Base-by-base conservation (phyloP, 2,113 vertebrate genomes). In the Kobus ellipsiprymnus region DNA sequence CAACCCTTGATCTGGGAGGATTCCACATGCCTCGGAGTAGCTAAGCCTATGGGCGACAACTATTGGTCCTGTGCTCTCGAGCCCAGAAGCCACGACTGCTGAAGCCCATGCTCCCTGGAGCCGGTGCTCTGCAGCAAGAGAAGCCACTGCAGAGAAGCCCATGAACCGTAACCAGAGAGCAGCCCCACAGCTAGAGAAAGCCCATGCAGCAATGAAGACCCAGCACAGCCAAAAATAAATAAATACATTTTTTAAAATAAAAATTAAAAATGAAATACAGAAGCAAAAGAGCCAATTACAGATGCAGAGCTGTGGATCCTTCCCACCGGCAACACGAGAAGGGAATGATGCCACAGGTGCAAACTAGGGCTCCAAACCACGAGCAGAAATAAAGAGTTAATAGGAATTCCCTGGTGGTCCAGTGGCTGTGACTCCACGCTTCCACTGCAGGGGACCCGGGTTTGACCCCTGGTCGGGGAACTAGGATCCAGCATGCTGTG, bases 401-500 rank as follows among this genome's bases (percentile, higher is more conserved):
- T 11, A 74, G 67, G 19, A 40, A 40, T 40, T 40, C 67, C 67
- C 10, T 25, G 10, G 36, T 40, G 67, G 10, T 74, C 36, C 67
- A 74, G 67, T 40, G 36, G 67, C 3, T 74, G 36, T n/a, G 36
- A 74, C 36, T 25, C n/a, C 36, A 71, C 1, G 0, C 40, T 44
- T 27, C 46, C 46, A 30, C 44, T 80, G 46, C 44, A 80, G 77
- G 46, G 77, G 14, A 30, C 15, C 46, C 0, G 0, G 27, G 77
- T 80, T 30, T 46, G 44, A 48, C 7, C 7, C 15, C 27, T 48
- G 77, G 27, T 80, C 2, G 0, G 27, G 27, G 44, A 80, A 11
- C 40, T 77, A 77, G 71, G 44, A 80, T 80, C 77, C 46, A 30
- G 46, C 15, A 50, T 30, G 46, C 71, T 77, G 40, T 77, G 71